Evolutionary conservation across 2,888 invertebrate species (phyloP).

Genomic region (Neuroscelio doddi): DNA sequence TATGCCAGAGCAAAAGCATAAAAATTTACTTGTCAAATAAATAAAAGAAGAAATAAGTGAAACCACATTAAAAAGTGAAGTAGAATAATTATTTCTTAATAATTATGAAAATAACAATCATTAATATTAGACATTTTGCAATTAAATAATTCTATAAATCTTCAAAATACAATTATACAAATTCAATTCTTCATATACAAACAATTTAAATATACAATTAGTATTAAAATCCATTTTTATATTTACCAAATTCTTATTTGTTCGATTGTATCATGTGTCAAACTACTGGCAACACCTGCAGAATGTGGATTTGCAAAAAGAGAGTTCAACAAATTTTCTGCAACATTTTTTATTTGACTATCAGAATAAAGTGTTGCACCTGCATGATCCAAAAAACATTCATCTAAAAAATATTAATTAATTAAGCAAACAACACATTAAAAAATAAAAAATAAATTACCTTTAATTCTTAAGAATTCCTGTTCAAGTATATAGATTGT

Average conservation of each 20-base stretch:
- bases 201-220: no score
- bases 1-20: no score
- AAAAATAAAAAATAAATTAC: slow-evolving; percentile 48
- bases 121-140: no score
- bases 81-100: no score
- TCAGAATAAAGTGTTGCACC: slow-evolving; percentile 89
- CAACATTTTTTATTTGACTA: slow-evolving; percentile 79
- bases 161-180: no score
- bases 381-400: slow-evolving; percentile 91
- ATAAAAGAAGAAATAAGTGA: no score
- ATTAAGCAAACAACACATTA: background rate
- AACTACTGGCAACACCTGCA: slow-evolving; percentile 80
- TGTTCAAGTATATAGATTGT: slow-evolving; percentile 51
- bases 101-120: no score
- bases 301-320: slow-evolving; percentile 94
- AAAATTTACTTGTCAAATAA: no score
- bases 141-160: no score
- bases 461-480: slow-evolving; percentile 64
- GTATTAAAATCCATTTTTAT: no score
- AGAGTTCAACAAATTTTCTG: slow-evolving; percentile 79
- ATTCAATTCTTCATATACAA: no score
- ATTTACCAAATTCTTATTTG: slow-evolving; percentile 85
- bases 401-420: slow-evolving; percentile 74
- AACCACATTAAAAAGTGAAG: no score
- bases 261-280: slow-evolving; percentile 88